phyloP scores from a whole-genome alignment of 1,140 invertebrate species.

The Cydia amplana region DNA sequence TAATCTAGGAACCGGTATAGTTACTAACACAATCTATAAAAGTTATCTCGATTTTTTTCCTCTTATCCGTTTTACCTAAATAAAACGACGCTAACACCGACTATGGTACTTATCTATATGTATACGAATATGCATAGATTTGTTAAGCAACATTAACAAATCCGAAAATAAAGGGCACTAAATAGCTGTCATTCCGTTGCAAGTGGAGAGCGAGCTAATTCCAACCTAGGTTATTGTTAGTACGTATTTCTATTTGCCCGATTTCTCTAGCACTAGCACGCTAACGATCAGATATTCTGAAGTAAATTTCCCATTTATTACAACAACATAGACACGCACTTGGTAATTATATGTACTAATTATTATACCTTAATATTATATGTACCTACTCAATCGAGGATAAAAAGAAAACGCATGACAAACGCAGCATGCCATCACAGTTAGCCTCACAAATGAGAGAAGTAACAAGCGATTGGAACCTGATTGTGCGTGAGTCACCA shows the following conservation, averaged over 20 bases:
- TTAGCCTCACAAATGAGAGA: conserved; percentile 18
- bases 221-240: conserved; percentile 7
- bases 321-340: background rate
- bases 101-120: too few species aligned
- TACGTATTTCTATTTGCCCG: background rate
- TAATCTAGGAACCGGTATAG: too few species aligned
- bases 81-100: too few species aligned
- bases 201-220: conserved; percentile 15
- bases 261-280: background rate
- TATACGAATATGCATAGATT: background rate
- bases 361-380: too few species aligned
- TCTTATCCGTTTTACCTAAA: too few species aligned
- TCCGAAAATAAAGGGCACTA: conserved; percentile 11
- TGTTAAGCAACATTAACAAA: background rate
- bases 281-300: background rate
- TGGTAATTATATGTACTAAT: background rate
- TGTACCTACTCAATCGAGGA: background rate
- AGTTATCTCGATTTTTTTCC: too few species aligned
- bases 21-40: too few species aligned
- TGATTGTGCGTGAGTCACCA: conserved; percentile 19
- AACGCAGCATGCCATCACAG: background rate
- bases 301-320: background rate
- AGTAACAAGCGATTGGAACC: conserved; percentile 17
- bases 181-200: background rate
- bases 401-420: background rate